These are phyloP conservation scores for Musca vetustissima DNA, from an alignment of 1,140 invertebrate genomes.

Conservation along the genomic window DNA sequence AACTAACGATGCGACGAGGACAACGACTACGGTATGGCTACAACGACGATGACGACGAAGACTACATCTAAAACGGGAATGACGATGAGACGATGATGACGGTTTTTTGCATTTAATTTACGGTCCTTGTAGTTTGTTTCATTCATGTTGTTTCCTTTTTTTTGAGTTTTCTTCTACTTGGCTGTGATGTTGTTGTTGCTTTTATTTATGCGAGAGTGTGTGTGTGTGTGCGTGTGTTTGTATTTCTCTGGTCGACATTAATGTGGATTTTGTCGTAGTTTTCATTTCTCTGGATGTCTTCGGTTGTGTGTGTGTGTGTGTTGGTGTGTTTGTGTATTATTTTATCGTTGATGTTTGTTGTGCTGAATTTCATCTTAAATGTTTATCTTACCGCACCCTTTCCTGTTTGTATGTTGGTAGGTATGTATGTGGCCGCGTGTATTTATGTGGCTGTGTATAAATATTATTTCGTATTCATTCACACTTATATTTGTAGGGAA, in stretches of 20 bases:
- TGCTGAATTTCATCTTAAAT: not conserved
- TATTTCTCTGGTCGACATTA: not conserved
- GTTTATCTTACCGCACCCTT: conserved; percentile 15
- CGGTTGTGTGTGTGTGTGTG: not conserved
- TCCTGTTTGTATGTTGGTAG: not conserved
- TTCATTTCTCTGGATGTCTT: not conserved
- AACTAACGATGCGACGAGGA: too few relatives aligned
- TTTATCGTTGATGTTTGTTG: not conserved
- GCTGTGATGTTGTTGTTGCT: not conserved
- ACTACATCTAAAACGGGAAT: too few relatives aligned
- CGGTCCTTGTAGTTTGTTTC: conserved; percentile 10
- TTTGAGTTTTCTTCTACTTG: not conserved
- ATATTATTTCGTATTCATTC: not conserved
- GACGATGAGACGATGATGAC: not conserved
- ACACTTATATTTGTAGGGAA: conserved; percentile 3
- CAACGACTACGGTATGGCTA: too few relatives aligned
- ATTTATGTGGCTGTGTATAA: too few relatives aligned
- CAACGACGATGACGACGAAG: too few relatives aligned
- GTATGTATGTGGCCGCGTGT: too few relatives aligned
- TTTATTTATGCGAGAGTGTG: too few relatives aligned
- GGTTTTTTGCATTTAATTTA: conserved; percentile 9
- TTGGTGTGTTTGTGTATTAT: not conserved
- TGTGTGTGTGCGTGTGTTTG: not conserved
- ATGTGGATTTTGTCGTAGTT: too few relatives aligned
- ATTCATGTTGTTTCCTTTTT: conserved; percentile 5